Evolutionary conservation across 2,113 vertebrate genomes (phyloP), one percentile per base, ranked within the genome.

Genomic region (Mastomys natalensis): DNA sequence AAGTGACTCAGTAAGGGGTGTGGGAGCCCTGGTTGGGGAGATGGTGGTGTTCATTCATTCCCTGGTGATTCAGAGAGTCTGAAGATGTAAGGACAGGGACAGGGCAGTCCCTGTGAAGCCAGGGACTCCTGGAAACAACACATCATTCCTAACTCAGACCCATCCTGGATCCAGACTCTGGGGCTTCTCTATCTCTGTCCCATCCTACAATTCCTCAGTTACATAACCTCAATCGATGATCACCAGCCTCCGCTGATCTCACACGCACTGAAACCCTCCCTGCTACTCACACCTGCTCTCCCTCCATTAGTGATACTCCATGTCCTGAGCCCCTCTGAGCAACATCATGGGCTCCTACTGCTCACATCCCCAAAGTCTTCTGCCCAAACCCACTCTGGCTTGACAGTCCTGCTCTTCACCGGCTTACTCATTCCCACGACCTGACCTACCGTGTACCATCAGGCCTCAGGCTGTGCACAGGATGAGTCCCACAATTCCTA

Each of bases 251-350:
- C 0, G 12, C 3, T 31, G 21, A 40, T 53, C n/a, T 37, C 81
- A 34, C 7, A 2, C 15, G 53, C 34, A 24, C n/a, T 29, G 24
- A 53, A 34, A 40, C 45, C 43, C 66, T 31, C 37, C 3, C 58
- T 55, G n/a, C 34, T 7, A 1, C 4, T 11, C 2, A 3, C 48
- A n/a, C 26, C 91, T 16, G 24, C 0, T 19, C 11, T 4, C 37
- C 37, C 53, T 51, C n/a, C 26, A 4, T 19, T 37, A 64, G 17
- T 22, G 7, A 34, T 1, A n/a, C 16, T 24, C 85, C 6, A 37
- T 80, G 16, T 8, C 66, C 51, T 68, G 53, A 2, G 1, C 11
- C 51, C n/a, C 22, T 68, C 60, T 13, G 40, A 66, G 74, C n/a
- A 10, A 34, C 16, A 68, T 16, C 31, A 16, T 37, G 13, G 31